Conservation (phyloP, 2,888 invertebrate genomes). For the Troglohyphantes excavatus region DNA sequence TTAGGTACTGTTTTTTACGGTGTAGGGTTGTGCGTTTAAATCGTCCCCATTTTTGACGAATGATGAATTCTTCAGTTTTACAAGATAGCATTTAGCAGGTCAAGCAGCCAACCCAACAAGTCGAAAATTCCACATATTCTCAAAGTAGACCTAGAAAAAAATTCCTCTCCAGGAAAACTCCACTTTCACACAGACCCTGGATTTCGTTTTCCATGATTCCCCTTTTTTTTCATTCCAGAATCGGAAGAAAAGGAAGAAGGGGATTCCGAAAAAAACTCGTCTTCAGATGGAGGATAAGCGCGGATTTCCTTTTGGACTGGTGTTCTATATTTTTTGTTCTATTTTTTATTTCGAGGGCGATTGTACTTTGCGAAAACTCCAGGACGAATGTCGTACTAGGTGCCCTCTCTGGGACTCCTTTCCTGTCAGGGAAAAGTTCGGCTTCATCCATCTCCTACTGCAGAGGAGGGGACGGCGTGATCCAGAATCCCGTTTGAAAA, state of each 20-base stretch:
- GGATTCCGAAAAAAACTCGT: slow-evolving; percentile 16
- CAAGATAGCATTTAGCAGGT: too few species aligned
- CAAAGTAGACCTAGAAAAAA: not conserved
- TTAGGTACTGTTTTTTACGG: too few species aligned
- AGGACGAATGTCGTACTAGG: slow-evolving; percentile 8
- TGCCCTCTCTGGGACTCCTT: slow-evolving; percentile 28
- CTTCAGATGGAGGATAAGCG: slow-evolving; percentile 47
- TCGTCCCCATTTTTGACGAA: too few species aligned
- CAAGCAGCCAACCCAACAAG: too few species aligned
- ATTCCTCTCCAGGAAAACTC: slow-evolving; percentile 2
- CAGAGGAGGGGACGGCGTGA: not conserved
- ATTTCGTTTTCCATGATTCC: slow-evolving; percentile 58
- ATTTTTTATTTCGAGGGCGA: slow-evolving; percentile 25
- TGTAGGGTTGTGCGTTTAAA: too few species aligned
- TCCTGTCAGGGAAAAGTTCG: slow-evolving; percentile 69
- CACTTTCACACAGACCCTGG: slow-evolving; percentile 22
- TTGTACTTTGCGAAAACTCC: slow-evolving; percentile 30
- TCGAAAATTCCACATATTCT: too few species aligned
- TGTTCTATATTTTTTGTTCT: not conserved
- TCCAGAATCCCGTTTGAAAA: not conserved
- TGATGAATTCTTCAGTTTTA: too few species aligned
- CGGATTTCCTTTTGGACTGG: slow-evolving; percentile 59
- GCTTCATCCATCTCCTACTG: slow-evolving; percentile 43
- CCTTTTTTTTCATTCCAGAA: slow-evolving; percentile 55
- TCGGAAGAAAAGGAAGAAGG: slow-evolving; percentile 19